A percentile compares a stretch with the other conserved stretches of the same genome.
phyloP scores from a whole-genome alignment of 2,888 invertebrate species.

The Ophion ventricosus region DNA sequence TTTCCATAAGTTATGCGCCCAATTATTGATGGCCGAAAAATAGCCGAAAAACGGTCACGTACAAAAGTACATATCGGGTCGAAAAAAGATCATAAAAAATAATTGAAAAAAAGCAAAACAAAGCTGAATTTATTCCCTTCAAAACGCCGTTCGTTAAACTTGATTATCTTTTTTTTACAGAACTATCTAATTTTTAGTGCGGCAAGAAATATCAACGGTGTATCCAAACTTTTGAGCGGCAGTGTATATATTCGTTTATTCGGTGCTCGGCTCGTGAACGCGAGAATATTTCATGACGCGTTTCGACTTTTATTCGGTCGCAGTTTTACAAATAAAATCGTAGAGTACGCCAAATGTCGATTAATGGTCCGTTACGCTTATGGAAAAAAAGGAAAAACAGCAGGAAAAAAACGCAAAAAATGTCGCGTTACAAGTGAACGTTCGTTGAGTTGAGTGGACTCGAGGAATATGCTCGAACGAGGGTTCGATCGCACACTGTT shows the following conservation, averaged over 20 bases:
- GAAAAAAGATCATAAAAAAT: too few relatives aligned
- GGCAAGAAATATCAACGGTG: too few relatives aligned
- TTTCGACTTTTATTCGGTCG: neutral
- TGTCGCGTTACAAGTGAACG: conserved; percentile 1
- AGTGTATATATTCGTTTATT: neutral
- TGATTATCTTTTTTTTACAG: too few relatives aligned
- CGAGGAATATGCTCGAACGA: conserved; percentile 10
- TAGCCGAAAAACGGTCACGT: too few relatives aligned
- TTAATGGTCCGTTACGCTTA: neutral
- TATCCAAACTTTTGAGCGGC: too few relatives aligned
- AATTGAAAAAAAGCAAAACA: too few relatives aligned
- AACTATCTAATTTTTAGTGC: too few relatives aligned
- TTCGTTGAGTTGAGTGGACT: conserved; percentile 27
- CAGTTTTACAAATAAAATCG: conserved; percentile 22
- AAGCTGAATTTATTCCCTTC: too few relatives aligned
- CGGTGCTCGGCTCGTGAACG: neutral
- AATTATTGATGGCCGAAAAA: too few relatives aligned
- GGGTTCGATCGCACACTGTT: conserved; percentile 27
- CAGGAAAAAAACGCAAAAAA: neutral
- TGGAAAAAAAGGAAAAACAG: conserved; percentile 10
- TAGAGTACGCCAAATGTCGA: conserved; percentile 15
- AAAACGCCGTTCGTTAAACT: too few relatives aligned
- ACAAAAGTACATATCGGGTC: too few relatives aligned
- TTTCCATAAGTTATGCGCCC: too few relatives aligned
- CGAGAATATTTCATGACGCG: neutral